Evolutionary conservation across 1,140 invertebrate genomes (phyloP).

Genomic region (Tribolium madens): DNA sequence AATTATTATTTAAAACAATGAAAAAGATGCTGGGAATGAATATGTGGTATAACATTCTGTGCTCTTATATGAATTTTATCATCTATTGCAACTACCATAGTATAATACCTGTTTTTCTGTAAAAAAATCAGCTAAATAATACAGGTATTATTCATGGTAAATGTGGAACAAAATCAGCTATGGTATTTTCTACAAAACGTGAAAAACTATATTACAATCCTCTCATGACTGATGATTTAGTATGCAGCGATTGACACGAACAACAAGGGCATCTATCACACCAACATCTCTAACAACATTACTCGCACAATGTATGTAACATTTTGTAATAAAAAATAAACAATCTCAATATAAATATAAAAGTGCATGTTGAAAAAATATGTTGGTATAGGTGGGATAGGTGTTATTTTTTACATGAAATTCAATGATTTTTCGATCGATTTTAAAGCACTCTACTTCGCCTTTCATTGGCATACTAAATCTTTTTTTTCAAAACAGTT

Average conservation of each 20-base stretch:
- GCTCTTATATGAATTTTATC: background rate
- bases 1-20: constrained; percentile 30
- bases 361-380: constrained; percentile 6
- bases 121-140: background rate
- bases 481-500: constrained; percentile 5
- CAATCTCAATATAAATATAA: background rate
- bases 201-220: background rate
- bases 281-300: constrained; percentile 46
- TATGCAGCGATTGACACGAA: constrained; percentile 53
- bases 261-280: constrained; percentile 52
- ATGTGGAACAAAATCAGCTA: background rate
- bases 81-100: background rate
- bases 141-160: constrained; percentile 1
- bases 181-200: background rate
- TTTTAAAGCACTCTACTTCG: constrained; percentile 16
- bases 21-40: constrained; percentile 24
- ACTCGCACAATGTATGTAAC: constrained; percentile 32
- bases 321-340: constrained; percentile 41
- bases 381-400: background rate
- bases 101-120: background rate
- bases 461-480: constrained; percentile 25
- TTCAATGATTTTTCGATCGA: background rate
- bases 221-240: constrained; percentile 46
- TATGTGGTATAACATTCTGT: background rate
- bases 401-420: background rate